Base-by-base conservation (phyloP, 2,888 invertebrate genomes). In the Phortica okadai region DNA sequence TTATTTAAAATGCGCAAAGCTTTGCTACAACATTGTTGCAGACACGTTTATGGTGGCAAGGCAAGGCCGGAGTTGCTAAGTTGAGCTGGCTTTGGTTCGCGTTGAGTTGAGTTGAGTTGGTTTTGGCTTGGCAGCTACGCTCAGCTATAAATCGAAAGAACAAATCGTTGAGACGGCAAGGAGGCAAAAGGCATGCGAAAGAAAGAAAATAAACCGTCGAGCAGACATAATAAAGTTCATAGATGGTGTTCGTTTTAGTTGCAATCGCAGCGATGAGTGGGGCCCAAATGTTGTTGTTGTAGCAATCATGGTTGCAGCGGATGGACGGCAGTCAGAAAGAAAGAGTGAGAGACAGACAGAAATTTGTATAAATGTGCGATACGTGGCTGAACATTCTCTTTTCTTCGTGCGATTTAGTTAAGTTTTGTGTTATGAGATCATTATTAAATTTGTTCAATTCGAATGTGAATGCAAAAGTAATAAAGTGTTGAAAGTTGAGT, bases 141-240 rank as follows among this genome's bases (percentile, higher is more conserved):
- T 79, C 72, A 78, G 79, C 81, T 86, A 85, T 88, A 85, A 85
- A 85, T 85, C 88, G 88, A 85, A 85, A 87, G 88, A 88, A 88
- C 88, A 85, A 85, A 88, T 88, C 88, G 85, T 83, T 85, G 88
- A 88, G 85, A 87, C 8, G n/a, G 11, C 14, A 1, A 14, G 14
- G 66, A 10, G 11, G 33, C 1, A 88, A 85, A 86, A 83, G 87
- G 85, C 88, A 88, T 84, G 25, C 11, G 21, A 14, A 50, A 50
- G 21, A 25, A 50, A 85, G 88, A 85, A 88, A 87, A 85, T 88
- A 85, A 88, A 85, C 87, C 84, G 86, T 84, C 85, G 87, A 87
- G 87, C 84, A 87, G 85, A 85, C 88, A 87, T 88, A 88, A 85
- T 88, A 85, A 88, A 88, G 84, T 88, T 84, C 16, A 44, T n/a